Conservation (phyloP, 2,797 vertebrate genomes). For the Takifugu ocellatus region DNA sequence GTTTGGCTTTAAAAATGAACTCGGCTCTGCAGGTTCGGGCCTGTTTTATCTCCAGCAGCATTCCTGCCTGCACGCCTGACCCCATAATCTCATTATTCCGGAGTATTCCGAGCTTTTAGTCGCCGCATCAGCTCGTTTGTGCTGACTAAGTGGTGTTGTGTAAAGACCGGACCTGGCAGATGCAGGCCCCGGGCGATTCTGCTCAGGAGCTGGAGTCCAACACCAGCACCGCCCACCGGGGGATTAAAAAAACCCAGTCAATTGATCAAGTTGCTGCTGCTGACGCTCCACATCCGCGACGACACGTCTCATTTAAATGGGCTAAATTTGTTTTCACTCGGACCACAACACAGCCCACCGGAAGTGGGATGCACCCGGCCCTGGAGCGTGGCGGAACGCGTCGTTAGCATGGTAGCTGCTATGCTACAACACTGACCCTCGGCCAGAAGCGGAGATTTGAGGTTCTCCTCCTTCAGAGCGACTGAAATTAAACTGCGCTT, state of each 20-base stretch:
- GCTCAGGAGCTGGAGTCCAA: conserved; percentile 63
- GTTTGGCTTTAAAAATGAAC: conserved; percentile 1
- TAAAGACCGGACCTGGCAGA: conserved; percentile 25
- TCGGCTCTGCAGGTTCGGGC: conserved; percentile 1
- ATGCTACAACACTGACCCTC: too few relatives aligned
- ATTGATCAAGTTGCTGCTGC: conserved; percentile 49
- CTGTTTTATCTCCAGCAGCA: conserved; percentile 35
- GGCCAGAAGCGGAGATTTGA: too few relatives aligned
- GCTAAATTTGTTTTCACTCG: too few relatives aligned
- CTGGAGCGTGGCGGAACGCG: too few relatives aligned
- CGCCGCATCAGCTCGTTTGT: conserved; percentile 21
- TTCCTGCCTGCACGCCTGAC: conserved; percentile 28
- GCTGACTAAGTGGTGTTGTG: conserved; percentile 52
- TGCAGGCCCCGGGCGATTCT: conserved; percentile 47
- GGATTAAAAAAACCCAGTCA: conserved; percentile 37
- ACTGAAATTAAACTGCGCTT: too few relatives aligned
- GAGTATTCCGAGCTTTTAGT: conserved; percentile 6
- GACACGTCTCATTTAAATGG: too few relatives aligned
- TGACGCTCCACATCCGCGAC: background rate
- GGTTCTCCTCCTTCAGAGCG: too few relatives aligned
- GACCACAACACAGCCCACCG: too few relatives aligned
- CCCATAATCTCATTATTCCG: conserved; percentile 42
- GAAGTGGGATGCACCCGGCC: too few relatives aligned
- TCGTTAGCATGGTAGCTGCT: too few relatives aligned
- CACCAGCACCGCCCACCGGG: conserved; percentile 54